Evolutionary conservation across 2,797 vertebrate genomes (phyloP).

Genomic region (Streptopelia turtur): DNA sequence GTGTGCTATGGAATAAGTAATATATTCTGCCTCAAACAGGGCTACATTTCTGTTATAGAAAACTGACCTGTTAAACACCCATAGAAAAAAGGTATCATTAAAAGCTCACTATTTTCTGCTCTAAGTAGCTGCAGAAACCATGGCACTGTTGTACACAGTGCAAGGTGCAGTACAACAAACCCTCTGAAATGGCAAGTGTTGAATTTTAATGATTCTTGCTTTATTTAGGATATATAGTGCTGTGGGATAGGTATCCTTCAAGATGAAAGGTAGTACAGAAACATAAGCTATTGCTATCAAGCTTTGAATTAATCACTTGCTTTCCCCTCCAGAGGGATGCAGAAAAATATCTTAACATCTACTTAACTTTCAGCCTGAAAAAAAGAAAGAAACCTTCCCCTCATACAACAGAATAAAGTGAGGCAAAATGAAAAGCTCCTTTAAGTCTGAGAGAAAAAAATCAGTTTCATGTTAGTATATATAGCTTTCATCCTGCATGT

Average conservation of each 20-base stretch:
- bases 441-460: background rate
- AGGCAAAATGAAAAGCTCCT: background rate
- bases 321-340: constrained; percentile 13
- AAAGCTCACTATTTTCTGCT: background rate
- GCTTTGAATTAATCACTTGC: constrained; percentile 49
- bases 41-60: background rate
- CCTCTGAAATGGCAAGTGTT: background rate
- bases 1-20: background rate
- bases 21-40: background rate
- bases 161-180: background rate
- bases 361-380: constrained; percentile 17
- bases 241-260: constrained; percentile 54
- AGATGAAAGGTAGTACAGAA: constrained; percentile 41
- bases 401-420: constrained; percentile 9
- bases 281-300: constrained; percentile 42
- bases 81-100: background rate
- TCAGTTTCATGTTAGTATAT: background rate
- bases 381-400: background rate
- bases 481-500: background rate
- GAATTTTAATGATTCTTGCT: constrained; percentile 50
- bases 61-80: background rate
- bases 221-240: constrained; percentile 54
- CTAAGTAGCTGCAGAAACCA: constrained; percentile 12
- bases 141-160: background rate
- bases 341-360: constrained; percentile 25